A percentile compares a stretch with the other conserved stretches of the same genome.
These are phyloP conservation scores for Caenorhabditis drosophilae DNA, from an alignment of 2,888 invertebrate genomes.

Conservation along the genomic window DNA sequence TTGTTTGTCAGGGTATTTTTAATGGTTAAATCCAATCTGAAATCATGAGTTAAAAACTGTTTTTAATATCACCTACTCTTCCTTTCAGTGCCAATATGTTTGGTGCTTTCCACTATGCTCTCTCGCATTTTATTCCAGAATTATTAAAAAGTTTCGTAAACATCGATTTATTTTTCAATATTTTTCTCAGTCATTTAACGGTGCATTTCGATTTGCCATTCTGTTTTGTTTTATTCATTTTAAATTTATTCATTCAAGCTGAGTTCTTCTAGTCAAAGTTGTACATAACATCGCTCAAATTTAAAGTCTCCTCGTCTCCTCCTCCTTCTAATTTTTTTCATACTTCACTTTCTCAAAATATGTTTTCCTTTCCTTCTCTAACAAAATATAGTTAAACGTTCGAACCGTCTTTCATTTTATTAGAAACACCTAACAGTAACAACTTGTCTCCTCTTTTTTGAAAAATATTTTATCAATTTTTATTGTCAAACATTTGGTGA, in stretches of 20 bases:
- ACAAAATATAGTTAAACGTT: background rate
- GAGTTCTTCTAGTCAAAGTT: slow-evolving; percentile 6
- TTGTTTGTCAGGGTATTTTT: too few species aligned
- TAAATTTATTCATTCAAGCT: background rate
- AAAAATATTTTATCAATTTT: background rate
- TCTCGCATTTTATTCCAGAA: too few species aligned
- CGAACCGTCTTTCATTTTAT: background rate
- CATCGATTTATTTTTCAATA: background rate
- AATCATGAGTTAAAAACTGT: too few species aligned
- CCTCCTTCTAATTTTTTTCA: too few species aligned
- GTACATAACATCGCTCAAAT: too few species aligned
- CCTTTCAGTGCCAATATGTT: too few species aligned
- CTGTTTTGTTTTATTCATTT: too few species aligned
- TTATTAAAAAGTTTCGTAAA: too few species aligned
- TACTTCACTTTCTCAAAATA: background rate
- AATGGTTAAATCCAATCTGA: too few species aligned
- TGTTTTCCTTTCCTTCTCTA: background rate
- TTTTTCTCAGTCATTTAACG: background rate
- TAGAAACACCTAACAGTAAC: background rate
- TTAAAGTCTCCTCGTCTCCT: background rate
- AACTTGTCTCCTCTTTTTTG: background rate
- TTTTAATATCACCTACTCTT: background rate
- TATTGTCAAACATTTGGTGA: slow-evolving; percentile 1
- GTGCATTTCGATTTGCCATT: too few species aligned
- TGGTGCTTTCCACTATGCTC: too few species aligned